A percentile compares a stretch with the other conserved stretches of the same genome.
Evolutionary conservation across 35 echinoderm and acorn worm species (phyloP).

Genomic region (Nesometra sesokonis): DNA sequence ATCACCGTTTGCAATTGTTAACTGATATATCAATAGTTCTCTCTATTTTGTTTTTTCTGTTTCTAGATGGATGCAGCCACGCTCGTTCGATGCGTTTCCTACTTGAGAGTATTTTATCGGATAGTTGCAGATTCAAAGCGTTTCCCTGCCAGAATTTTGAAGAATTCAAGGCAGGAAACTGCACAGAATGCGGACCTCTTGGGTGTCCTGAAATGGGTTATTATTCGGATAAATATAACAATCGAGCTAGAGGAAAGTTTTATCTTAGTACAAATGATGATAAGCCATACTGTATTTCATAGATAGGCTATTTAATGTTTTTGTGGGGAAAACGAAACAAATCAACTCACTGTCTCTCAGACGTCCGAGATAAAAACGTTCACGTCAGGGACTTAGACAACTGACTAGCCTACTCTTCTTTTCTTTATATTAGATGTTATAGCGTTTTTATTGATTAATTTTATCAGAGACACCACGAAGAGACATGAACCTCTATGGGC

Average conservation of each 20-base stretch:
- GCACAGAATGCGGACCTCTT: background rate
- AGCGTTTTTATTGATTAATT: no score
- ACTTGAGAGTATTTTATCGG: background rate
- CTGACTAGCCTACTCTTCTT: no score
- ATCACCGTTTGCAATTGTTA: no score
- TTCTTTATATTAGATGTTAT: no score
- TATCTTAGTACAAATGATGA: background rate
- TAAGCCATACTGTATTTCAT: background rate
- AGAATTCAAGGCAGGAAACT: background rate
- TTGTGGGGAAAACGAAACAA: no score
- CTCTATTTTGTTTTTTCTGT: background rate
- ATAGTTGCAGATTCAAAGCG: background rate
- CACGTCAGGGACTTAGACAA: no score
- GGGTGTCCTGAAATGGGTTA: background rate
- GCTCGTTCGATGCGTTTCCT: background rate
- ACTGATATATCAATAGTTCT: no score
- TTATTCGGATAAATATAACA: background rate
- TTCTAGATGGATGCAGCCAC: background rate
- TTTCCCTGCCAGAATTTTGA: background rate
- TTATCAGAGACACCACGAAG: no score
- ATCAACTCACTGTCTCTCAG: no score
- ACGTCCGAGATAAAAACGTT: no score
- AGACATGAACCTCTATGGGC: no score
- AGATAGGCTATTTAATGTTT: background rate
- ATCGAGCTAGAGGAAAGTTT: background rate